Percentiles rank a stretch among this genome's conserved stretches.
These are phyloP conservation scores for Drosophila simulans DNA, from an alignment of 1,140 invertebrate genomes.

Conservation along the genomic window DNA sequence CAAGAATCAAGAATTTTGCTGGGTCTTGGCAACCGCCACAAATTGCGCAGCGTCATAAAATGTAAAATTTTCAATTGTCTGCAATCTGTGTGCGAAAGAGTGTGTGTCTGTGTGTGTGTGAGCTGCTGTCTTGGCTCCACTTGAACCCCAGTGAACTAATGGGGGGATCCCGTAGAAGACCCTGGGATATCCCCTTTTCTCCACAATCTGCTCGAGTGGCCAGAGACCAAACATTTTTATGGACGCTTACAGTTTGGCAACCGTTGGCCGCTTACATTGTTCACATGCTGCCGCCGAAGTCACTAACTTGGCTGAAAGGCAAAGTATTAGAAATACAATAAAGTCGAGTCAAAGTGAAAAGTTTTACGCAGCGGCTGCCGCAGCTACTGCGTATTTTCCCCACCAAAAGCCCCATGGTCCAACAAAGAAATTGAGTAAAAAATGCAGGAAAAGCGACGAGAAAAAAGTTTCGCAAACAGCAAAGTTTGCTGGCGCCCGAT, in stretches of 20 bases:
- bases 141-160: constrained; percentile 47
- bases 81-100: constrained; percentile 59
- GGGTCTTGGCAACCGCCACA: constrained; percentile 55
- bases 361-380: constrained; percentile 77
- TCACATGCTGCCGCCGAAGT: constrained; percentile 71
- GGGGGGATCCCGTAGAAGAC: constrained; percentile 1
- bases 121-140: constrained; percentile 12
- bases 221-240: constrained; percentile 75
- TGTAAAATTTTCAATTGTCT: constrained; percentile 82
- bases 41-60: constrained; percentile 81
- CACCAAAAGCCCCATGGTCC: not conserved
- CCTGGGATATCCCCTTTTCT: not conserved
- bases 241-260: constrained; percentile 73
- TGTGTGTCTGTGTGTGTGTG: constrained; percentile 4
- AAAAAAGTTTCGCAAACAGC: constrained; percentile 69
- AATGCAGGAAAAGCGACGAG: constrained; percentile 44
- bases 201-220: constrained; percentile 35
- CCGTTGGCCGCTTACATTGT: constrained; percentile 79
- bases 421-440: constrained; percentile 73
- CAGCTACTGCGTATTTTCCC: constrained; percentile 45
- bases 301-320: constrained; percentile 76
- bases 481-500: constrained; percentile 74
- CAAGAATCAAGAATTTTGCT: constrained; percentile 50
- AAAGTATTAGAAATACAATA: constrained; percentile 84
- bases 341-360: constrained; percentile 84